Percentiles rank a stretch among this genome's conserved stretches.
Evolutionary conservation across 2,797 vertebrate genomes (phyloP).

Genomic region (Myiothlypis chrysogaster): DNA sequence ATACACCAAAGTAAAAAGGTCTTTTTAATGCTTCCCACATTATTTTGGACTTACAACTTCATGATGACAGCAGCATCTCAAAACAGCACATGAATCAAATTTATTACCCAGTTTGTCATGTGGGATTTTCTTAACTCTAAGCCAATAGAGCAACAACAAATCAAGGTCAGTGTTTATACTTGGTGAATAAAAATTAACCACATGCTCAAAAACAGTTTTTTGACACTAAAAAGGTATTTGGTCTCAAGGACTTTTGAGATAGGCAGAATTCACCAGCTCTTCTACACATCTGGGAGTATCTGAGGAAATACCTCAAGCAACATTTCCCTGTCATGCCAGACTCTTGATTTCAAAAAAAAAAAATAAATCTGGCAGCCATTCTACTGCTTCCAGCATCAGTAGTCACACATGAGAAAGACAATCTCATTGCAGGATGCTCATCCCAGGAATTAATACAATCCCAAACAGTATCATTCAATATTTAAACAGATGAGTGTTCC

Average conservation of each 20-base stretch:
- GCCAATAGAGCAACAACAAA: not conserved
- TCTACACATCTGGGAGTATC: not conserved
- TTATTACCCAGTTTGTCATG: slow-evolving; percentile 33
- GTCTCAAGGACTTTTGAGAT: not conserved
- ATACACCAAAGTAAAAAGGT: slow-evolving; percentile 18
- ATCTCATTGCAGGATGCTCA: not conserved
- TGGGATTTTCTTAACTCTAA: slow-evolving; percentile 40
- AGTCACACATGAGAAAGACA: not conserved
- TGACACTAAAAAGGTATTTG: not conserved
- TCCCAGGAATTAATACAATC: not conserved
- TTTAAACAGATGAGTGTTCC: not conserved
- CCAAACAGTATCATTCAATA: not conserved
- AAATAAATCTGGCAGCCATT: not conserved
- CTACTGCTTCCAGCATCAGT: not conserved
- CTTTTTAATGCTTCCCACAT: slow-evolving; percentile 15
- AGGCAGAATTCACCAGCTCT: not conserved
- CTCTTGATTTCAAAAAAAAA: not conserved
- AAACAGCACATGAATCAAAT: slow-evolving; percentile 50
- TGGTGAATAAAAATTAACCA: not conserved
- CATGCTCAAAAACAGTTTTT: not conserved
- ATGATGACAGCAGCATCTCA: slow-evolving; percentile 32
- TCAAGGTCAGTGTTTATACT: not conserved
- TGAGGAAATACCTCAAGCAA: not conserved
- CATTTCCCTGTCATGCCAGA: not conserved
- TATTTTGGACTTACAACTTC: slow-evolving; percentile 10